phyloP scores from a whole-genome alignment of 2,113 vertebrate genomes.

The Campylorhamphus procurvoides region DNA sequence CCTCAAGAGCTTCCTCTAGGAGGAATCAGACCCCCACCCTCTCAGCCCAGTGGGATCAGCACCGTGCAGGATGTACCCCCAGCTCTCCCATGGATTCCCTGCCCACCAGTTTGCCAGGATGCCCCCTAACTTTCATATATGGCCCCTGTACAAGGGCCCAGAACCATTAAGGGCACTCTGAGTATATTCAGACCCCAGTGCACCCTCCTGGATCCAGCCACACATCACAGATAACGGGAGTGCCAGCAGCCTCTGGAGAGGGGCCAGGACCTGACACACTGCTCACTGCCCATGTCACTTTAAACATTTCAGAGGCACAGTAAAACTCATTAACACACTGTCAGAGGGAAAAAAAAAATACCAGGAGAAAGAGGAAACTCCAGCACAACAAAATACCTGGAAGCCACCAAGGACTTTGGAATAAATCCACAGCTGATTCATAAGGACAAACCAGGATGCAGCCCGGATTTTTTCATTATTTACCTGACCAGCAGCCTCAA shows the following conservation, averaged over 20 bases:
- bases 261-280: background rate
- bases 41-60: background rate
- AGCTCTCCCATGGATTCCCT: no score
- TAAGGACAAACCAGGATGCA: background rate
- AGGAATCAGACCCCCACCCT: background rate
- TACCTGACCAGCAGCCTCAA: background rate
- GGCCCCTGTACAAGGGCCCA: accelerated
- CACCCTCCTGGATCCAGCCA: background rate
- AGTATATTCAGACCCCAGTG: background rate
- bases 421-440: background rate
- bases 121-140: accelerated
- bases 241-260: background rate
- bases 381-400: background rate
- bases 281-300: background rate
- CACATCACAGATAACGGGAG: accelerated
- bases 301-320: background rate
- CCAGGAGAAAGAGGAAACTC: background rate
- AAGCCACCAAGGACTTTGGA: background rate
- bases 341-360: background rate
- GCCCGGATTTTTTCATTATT: background rate
- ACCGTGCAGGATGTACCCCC: accelerated
- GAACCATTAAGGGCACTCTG: background rate
- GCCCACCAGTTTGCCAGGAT: no score
- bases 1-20: background rate
- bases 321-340: background rate